Conservation (phyloP, 1,140 invertebrate species). For the Muscidifurax raptorellus region DNA sequence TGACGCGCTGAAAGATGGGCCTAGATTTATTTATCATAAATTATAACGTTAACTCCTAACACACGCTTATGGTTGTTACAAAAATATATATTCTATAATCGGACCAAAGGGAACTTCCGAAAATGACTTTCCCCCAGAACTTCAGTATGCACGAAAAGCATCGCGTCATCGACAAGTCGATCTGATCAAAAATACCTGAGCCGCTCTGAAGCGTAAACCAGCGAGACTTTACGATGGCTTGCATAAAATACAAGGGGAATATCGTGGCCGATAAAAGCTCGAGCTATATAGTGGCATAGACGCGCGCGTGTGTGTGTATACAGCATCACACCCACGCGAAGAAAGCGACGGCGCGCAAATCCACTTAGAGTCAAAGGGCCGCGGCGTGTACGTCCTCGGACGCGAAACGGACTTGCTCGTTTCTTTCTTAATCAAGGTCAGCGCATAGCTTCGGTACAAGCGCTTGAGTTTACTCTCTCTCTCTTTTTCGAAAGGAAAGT, state of each 20-base stretch:
- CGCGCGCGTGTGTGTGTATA: background rate
- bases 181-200: too few species aligned
- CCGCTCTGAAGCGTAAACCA: background rate
- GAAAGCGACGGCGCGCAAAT: background rate
- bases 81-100: too few species aligned
- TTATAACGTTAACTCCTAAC: too few species aligned
- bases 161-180: too few species aligned
- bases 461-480: background rate
- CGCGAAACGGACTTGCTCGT: background rate
- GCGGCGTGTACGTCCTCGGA: background rate
- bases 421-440: slow-evolving; percentile 37
- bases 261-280: background rate
- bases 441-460: background rate
- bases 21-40: too few species aligned
- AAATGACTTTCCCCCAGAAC: too few species aligned
- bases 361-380: background rate
- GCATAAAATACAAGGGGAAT: background rate
- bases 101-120: too few species aligned
- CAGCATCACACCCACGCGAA: background rate
- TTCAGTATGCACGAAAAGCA: background rate
- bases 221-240: background rate
- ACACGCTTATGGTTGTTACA: too few species aligned
- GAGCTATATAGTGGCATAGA: too few species aligned
- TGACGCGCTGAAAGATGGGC: too few species aligned
- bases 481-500: slow-evolving; percentile 4